A percentile compares a stretch with the other conserved stretches of the same genome.
Conservation (phyloP, 2,113 vertebrate species). For the Tachysurus fulvidraco region DNA sequence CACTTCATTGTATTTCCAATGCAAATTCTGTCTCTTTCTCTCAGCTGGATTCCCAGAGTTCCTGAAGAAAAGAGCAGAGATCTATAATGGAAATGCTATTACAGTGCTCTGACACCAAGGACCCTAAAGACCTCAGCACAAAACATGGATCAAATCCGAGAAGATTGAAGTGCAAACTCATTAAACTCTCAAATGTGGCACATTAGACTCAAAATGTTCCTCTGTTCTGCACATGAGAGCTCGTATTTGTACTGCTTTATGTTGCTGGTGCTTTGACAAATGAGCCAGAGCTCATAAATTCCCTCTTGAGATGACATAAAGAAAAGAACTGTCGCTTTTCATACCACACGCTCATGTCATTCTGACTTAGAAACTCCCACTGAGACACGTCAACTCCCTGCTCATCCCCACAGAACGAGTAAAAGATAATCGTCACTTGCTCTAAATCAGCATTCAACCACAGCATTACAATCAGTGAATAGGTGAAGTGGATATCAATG, state of each 20-base stretch:
- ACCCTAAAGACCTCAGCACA: constrained; percentile 73
- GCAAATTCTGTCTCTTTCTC: constrained; percentile 50
- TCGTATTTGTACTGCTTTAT: constrained; percentile 66
- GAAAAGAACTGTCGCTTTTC: constrained; percentile 37
- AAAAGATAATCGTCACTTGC: not conserved
- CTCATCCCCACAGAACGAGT: not conserved
- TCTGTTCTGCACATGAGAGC: constrained; percentile 63
- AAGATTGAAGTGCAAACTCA: constrained; percentile 75
- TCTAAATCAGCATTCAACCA: no score
- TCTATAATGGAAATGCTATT: constrained; percentile 72
- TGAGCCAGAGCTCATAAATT: constrained; percentile 44
- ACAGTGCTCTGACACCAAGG: constrained; percentile 66
- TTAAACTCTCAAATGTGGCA: constrained; percentile 71
- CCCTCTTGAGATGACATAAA: constrained; percentile 52
- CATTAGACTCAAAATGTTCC: constrained; percentile 58
- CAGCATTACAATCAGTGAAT: no score
- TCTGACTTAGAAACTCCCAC: constrained; percentile 28
- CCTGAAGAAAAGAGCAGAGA: constrained; percentile 59
- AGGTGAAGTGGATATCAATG: no score
- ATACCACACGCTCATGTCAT: constrained; percentile 30
- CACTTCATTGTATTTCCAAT: constrained; percentile 61
- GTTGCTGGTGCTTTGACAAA: constrained; percentile 54
- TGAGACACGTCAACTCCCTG: constrained; percentile 7
- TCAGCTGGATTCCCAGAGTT: constrained; percentile 65
- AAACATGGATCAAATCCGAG: constrained; percentile 70